phyloP scores from a whole-genome alignment of 2,797 vertebrate genomes.

The Anas acuta region DNA sequence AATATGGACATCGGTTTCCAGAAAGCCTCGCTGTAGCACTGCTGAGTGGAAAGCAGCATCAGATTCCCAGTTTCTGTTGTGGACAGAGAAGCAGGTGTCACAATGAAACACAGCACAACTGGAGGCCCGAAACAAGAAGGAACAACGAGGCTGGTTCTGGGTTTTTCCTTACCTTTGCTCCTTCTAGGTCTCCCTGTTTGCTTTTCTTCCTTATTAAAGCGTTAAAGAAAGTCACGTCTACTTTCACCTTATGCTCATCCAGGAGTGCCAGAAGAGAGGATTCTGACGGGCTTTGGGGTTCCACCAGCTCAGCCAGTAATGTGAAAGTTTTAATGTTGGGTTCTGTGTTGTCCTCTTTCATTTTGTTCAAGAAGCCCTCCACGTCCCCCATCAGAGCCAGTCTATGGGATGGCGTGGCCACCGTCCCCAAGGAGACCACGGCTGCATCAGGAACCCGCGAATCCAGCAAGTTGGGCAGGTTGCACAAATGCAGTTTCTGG shows the following conservation, averaged over 20 bases:
- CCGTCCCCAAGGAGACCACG: conserved; percentile 82
- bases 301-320: conserved; percentile 85
- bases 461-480: conserved; percentile 85
- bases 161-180: conserved; percentile 85
- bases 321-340: conserved; percentile 89
- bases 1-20: not conserved
- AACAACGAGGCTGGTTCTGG: not conserved
- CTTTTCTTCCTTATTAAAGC: conserved; percentile 85
- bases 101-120: not conserved
- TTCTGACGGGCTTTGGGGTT: conserved; percentile 77
- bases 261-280: conserved; percentile 79
- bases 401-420: conserved; percentile 75
- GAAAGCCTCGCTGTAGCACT: not conserved
- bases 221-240: conserved; percentile 90
- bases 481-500: not conserved
- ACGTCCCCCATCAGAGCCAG: conserved; percentile 87
- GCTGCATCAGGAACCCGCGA: not conserved
- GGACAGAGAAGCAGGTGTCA: not conserved
- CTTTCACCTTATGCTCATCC: conserved; percentile 79
- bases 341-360: conserved; percentile 78
- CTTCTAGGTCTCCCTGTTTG: conserved; percentile 82
- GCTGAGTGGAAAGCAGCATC: rapidly evolving
- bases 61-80: not conserved
- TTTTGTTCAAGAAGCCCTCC: conserved; percentile 87
- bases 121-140: not conserved